Base-by-base conservation (phyloP, 1,140 invertebrate species). In the Cherax quadricarinatus region DNA sequence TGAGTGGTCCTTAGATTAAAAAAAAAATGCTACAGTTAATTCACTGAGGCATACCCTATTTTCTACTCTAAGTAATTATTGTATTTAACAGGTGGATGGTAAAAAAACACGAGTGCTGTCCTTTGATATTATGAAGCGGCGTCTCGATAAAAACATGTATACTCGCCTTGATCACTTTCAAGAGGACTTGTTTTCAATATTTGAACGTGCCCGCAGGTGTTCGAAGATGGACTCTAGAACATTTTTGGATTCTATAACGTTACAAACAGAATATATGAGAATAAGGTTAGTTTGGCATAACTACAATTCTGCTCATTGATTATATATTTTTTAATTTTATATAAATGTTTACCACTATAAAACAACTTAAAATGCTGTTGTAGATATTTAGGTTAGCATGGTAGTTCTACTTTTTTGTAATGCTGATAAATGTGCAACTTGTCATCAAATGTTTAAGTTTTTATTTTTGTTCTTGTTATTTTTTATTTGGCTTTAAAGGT, bases 91-190 rank as follows among this genome's bases (percentile, higher is more conserved):
- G 83, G 30, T 83, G 24, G 90, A 84, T 66, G 92, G 90, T 14
- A 90, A 88, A 66, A 98, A 97, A 93, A 95, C 97, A 12, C 96
- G 98, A 62, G 97, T 97, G 0, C 95, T 98, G 41, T 98, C 97
- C 0, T 95, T 98, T 88, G 98, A 98, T 95, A 95, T 98, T 57
- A 97, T 98, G 57, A 98, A 98, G 94, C 95, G 98, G 18, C 95
- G 98, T 9, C 95, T 98, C 24, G 98, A 98, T 94, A 96, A 97
- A 94, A 98, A 98, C 10, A 96, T 98, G 21, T 99, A 99, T 95
- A 97, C 97, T 93, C 96, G 99, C 48, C 95, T 99, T 57, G 99
- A 99, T 95, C 96, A 97, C 81, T 99, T 99, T 95, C 99, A 99
- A 96, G 98, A 99, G 94, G 99, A 99, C 94, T 97, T 99, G 94